Conservation (phyloP, 2,797 vertebrate genomes). For the Cygnus olor region DNA sequence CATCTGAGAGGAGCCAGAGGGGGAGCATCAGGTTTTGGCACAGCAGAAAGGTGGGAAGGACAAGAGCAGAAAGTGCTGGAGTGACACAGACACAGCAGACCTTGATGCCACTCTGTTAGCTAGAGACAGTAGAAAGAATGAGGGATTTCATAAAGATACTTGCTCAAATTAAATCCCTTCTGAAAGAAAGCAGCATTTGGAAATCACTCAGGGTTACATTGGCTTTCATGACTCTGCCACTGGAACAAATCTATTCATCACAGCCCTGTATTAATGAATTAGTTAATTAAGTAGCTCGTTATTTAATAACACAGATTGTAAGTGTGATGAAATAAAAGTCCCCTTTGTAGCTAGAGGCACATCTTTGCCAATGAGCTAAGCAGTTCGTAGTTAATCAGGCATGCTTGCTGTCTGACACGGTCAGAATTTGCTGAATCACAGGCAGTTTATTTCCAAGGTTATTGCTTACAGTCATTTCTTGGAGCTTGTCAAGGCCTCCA, state of each 20-base stretch:
- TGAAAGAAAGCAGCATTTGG: background rate
- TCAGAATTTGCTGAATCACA: constrained; percentile 53
- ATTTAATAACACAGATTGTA: constrained; percentile 64
- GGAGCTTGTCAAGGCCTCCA: background rate
- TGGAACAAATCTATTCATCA: constrained; percentile 39
- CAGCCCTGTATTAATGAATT: constrained; percentile 50
- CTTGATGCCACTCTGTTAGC: background rate
- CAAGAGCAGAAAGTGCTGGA: background rate
- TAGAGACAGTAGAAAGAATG: background rate
- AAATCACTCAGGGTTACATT: background rate
- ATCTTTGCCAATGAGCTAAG: constrained; percentile 43
- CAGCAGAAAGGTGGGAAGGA: background rate
- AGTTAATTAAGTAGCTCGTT: constrained; percentile 55
- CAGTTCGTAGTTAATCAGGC: constrained; percentile 18
- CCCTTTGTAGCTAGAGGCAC: constrained; percentile 24
- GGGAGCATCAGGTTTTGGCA: background rate
- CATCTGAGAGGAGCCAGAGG: background rate
- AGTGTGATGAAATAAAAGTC: constrained; percentile 48
- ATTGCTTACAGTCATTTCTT: background rate
- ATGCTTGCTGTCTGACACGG: constrained; percentile 15
- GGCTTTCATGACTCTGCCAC: background rate
- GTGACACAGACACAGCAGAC: background rate
- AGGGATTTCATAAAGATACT: constrained; percentile 1
- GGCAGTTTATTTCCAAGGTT: constrained; percentile 40
- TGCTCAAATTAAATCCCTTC: background rate